Evolutionary conservation across 2,113 vertebrate species (phyloP), one percentile per base, ranked within the genome.

Genomic region (Pitta sordida): DNA sequence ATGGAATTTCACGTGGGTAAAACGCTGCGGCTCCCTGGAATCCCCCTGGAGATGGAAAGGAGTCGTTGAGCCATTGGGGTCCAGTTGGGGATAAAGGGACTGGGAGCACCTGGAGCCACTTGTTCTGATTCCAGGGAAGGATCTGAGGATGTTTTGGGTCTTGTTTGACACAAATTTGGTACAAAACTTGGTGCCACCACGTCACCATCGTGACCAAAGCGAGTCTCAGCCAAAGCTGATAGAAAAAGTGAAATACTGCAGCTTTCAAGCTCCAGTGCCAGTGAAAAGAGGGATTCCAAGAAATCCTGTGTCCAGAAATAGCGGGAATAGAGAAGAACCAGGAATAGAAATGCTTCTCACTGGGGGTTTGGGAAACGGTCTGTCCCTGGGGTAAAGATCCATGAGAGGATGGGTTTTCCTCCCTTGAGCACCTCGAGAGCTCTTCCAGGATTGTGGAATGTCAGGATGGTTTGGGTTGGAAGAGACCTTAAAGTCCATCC

Each of bases 41-140:
- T 64, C 37, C 18, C 24, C 30, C n/a, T 19, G 22, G 46, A 26
- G 39, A 73, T 26, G 37, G 15, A 22, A 29, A 9, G n/a, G 60
- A 8, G 7, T 13, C 19, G 48, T 52, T 15, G 41, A 1, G 1
- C 27, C 52, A 1, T 0, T 9, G 32, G 7, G 30, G 36, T 5
- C 59, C 63, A 7, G 29, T 53, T 23, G 60, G 67, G 44, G 29
- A 34, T 26, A 12, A 34, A n/a, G n/a, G 65, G 32, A 7, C 32
- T 6, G 53, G 53, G 52, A 11, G 21, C 36, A 32, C 15, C 0
- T 3, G 55, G 71, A 83, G 77, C 30, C 83, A 43, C 37, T 49
- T 30, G 2, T 51, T 39, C 29, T 5, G 30, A 6, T 3, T 16
- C 19, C 63, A 12, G 5, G 36, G 39, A 19, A 60, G 7, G 17